Evolutionary conservation across 2,888 invertebrate genomes (phyloP).

Genomic region (Polymixis flavicincta): DNA sequence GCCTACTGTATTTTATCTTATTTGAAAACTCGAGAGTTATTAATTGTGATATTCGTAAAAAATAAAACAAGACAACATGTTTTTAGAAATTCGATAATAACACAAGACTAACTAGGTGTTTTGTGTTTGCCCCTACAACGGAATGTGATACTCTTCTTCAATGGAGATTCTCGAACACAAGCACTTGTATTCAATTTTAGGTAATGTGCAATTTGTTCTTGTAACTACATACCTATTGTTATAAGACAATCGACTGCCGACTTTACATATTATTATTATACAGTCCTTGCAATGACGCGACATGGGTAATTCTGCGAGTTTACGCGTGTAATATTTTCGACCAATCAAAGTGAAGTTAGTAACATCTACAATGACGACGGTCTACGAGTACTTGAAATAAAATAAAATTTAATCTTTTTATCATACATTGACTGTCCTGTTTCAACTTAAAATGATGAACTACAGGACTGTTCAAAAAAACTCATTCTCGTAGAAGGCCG

Average conservation of each 20-base stretch:
- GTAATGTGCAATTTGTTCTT: neutral
- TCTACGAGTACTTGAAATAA: too few relatives aligned
- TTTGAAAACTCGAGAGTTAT: neutral
- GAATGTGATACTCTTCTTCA: neutral
- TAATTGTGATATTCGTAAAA: conserved; percentile 1
- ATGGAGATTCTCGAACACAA: neutral
- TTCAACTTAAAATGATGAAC: too few relatives aligned
- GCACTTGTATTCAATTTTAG: neutral
- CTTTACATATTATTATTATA: conserved; percentile 2
- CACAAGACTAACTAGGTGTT: neutral
- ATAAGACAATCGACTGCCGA: neutral
- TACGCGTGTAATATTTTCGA: neutral
- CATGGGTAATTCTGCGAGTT: neutral
- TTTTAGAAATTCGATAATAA: neutral
- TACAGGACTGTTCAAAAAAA: too few relatives aligned
- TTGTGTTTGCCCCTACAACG: neutral
- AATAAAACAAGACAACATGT: neutral
- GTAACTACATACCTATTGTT: neutral
- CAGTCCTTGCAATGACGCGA: neutral
- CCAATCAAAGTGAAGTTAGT: neutral
- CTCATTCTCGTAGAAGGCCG: neutral
- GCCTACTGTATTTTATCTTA: neutral
- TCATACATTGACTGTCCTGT: too few relatives aligned
- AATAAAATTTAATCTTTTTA: neutral
- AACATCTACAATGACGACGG: neutral